These are phyloP conservation scores for Xiphophorus hellerii DNA, from an alignment of 2,113 vertebrate species.

Conservation along the genomic window DNA sequence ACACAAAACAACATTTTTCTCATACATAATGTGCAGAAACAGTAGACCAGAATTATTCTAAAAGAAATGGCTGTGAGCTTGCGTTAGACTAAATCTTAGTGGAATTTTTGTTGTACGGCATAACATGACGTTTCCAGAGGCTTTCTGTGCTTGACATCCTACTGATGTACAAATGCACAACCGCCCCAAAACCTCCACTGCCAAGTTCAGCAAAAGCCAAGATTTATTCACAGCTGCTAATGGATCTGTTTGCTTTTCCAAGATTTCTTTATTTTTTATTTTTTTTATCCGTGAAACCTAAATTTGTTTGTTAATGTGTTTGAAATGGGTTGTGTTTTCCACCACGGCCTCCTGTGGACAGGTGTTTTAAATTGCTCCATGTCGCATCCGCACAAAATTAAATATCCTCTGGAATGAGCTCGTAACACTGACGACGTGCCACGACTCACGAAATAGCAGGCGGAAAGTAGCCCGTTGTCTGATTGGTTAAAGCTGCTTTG, in stretches of 20 bases:
- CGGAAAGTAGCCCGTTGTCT: conserved; percentile 18
- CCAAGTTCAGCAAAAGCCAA: conserved; percentile 35
- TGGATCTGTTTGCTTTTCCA: conserved; percentile 43
- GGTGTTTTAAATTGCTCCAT: conserved; percentile 45
- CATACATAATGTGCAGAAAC: not conserved
- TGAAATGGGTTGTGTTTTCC: conserved; percentile 32
- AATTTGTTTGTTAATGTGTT: conserved; percentile 45
- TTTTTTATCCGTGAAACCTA: conserved; percentile 31
- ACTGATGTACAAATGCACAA: conserved; percentile 8
- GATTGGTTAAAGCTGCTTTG: not conserved
- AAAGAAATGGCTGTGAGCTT: not conserved
- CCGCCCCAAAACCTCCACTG: not conserved
- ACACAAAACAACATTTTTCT: not conserved
- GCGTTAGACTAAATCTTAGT: conserved; percentile 6
- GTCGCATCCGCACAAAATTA: conserved; percentile 35
- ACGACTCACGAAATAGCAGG: conserved; percentile 17
- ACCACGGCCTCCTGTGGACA: conserved; percentile 24
- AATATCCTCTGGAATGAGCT: conserved; percentile 32
- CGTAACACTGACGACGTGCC: conserved; percentile 20
- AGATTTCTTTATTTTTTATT: too few relatives aligned
- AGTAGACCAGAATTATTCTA: not conserved
- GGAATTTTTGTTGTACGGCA: not conserved
- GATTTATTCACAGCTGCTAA: conserved; percentile 43
- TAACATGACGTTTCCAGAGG: conserved; percentile 31
- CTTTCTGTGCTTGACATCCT: conserved; percentile 1